Base-by-base conservation (phyloP, 2,888 invertebrate genomes). In the Hydropsyche betteni region DNA sequence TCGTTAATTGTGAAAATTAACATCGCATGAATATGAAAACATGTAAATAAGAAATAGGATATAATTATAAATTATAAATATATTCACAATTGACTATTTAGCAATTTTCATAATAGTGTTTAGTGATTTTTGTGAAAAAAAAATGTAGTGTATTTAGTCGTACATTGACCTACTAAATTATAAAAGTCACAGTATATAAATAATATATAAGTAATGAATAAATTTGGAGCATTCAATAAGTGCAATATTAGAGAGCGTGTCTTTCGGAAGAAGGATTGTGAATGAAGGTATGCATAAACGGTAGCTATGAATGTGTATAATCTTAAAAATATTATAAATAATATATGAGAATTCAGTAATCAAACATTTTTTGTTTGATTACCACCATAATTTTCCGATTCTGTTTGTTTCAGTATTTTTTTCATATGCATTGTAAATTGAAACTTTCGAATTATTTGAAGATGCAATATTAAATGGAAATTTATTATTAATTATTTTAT, bases 181-280 rank as follows among this genome's bases (percentile, higher is more conserved):
- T 24, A 33, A 33, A 64, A 64, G 64, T 64, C 34, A 33, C 36
- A 33, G 61, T 55, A 69, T 75, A 55, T 69, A 69, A 69, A 69
- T 36, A 24, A 12, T 52, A 68, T 50, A 68, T 44, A 52, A 55
- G 14, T 36, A 16, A 34, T 14, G 36, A 44, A 71, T 61, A 68
- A 72, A 75, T 61, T 69, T 53, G n/a, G 50, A 75, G 52, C 64
- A 75, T 68, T 69, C 58, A 75, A 68, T 78, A 76, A 75, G 78
- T 78, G 78, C 78, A 78, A 78, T 78, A 78, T 78, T 74, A 73
- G 58, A 71, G 72, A 76, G 64, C 14, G 64, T 24, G 64, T 72
- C 69, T 61, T 74, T 53, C 74, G 70, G 38, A 58, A 58, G 14
- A 58, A 58, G 58, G 16, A 24, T 58, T 58, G 33, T 64, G 36